Evolutionary conservation across 2,888 invertebrate genomes (phyloP).

Genomic region (Philaethria dido): DNA sequence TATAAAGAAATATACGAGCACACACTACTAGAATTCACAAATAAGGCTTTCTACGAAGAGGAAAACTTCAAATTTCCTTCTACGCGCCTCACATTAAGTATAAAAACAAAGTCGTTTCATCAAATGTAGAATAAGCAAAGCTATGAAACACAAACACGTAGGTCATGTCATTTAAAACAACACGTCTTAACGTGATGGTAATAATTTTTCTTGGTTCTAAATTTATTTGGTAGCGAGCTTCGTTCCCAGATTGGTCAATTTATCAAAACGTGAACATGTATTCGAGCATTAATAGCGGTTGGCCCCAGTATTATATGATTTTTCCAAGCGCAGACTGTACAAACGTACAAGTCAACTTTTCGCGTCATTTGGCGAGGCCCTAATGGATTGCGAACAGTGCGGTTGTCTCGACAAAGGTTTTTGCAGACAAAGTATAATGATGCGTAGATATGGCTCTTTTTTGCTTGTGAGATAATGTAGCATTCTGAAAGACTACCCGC

Average conservation of each 20-base stretch:
- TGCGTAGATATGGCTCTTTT: slow-evolving; percentile 49
- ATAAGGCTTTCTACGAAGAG: slow-evolving; percentile 11
- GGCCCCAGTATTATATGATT: slow-evolving; percentile 55
- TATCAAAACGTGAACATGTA: slow-evolving; percentile 56
- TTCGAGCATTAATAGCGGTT: slow-evolving; percentile 56
- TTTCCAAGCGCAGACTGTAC: slow-evolving; percentile 52
- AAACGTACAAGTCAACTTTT: slow-evolving; percentile 70
- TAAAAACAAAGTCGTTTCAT: slow-evolving; percentile 12
- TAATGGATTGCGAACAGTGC: slow-evolving; percentile 77
- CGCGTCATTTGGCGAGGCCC: slow-evolving; percentile 73
- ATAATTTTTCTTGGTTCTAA: slow-evolving; percentile 44
- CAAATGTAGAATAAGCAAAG: not conserved
- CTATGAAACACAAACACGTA: not conserved
- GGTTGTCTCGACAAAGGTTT: slow-evolving; percentile 73
- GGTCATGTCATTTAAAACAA: slow-evolving; percentile 24
- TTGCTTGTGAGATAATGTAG: slow-evolving; percentile 48
- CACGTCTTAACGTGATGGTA: slow-evolving; percentile 31
- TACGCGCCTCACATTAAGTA: not conserved
- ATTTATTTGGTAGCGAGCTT: slow-evolving; percentile 52
- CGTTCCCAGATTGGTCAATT: slow-evolving; percentile 55
- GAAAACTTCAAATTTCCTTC: slow-evolving; percentile 17
- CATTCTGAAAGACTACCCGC: slow-evolving; percentile 41
- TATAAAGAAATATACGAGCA: slow-evolving; percentile 26
- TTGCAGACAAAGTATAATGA: slow-evolving; percentile 52
- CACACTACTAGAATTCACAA: slow-evolving; percentile 25